These are phyloP conservation scores for Chymomyza costata DNA, from an alignment of 1,140 invertebrate species.

Conservation along the genomic window DNA sequence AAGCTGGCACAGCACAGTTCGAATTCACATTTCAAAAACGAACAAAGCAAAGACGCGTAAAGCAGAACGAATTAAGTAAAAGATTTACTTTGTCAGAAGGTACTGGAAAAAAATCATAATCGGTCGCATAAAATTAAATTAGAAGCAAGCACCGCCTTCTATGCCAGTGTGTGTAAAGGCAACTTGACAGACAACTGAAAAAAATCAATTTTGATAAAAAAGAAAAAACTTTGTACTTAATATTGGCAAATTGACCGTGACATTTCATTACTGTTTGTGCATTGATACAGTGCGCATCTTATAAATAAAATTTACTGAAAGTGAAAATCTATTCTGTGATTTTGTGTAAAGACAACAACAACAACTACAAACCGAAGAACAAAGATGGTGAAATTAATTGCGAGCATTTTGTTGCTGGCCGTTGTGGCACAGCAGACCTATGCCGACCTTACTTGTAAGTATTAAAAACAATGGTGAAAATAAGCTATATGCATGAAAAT, in stretches of 20 bases:
- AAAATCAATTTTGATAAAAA: slow-evolving; percentile 16
- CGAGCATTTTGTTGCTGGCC: slow-evolving; percentile 51
- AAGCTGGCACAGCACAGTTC: slow-evolving; percentile 46
- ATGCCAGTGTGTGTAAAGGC: slow-evolving; percentile 93
- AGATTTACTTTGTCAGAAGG: slow-evolving; percentile 45
- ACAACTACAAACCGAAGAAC: slow-evolving; percentile 37
- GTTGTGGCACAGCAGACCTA: slow-evolving; percentile 46
- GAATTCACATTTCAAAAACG: slow-evolving; percentile 49
- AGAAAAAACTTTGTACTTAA: slow-evolving; percentile 53
- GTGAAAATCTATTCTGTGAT: slow-evolving; percentile 68
- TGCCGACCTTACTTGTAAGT: slow-evolving; percentile 59
- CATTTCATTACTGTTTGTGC: slow-evolving; percentile 70
- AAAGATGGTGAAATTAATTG: slow-evolving; percentile 60
- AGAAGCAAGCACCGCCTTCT: slow-evolving; percentile 81
- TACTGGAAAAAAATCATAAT: slow-evolving; percentile 44
- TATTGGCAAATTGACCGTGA: slow-evolving; percentile 40
- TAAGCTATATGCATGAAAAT: too few relatives aligned
- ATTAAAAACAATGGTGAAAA: slow-evolving; percentile 3
- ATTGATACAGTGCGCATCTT: slow-evolving; percentile 34
- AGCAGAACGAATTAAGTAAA: slow-evolving; percentile 37
- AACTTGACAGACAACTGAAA: slow-evolving; percentile 34
- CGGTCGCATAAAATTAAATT: slow-evolving; percentile 33
- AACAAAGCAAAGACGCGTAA: slow-evolving; percentile 31
- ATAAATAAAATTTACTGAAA: slow-evolving; percentile 24
- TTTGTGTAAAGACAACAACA: slow-evolving; percentile 61